Conservation (phyloP, 1,140 invertebrate genomes). For the Teleopsis dalmanni region DNA sequence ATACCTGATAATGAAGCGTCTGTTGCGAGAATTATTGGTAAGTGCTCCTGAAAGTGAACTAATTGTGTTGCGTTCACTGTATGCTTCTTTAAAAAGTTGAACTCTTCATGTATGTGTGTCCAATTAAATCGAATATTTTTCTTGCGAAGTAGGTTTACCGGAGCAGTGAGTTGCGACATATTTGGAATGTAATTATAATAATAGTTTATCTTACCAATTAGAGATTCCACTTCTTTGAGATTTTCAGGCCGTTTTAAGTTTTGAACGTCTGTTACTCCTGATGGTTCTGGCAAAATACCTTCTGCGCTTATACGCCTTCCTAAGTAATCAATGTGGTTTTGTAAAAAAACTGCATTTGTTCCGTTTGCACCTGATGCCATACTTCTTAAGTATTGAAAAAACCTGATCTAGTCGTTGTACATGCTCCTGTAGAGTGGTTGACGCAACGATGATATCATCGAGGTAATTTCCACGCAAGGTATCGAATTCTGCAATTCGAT, state of each 20-base stretch:
- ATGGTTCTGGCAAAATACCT: slow-evolving; percentile 16
- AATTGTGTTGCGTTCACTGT: slow-evolving; percentile 17
- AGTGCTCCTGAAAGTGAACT: slow-evolving; percentile 40
- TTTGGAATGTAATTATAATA: slow-evolving; percentile 23
- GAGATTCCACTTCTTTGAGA: slow-evolving; percentile 22
- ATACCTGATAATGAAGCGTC: no score
- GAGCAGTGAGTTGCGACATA: slow-evolving; percentile 15
- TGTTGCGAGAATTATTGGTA: no score
- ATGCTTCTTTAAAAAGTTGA: slow-evolving; percentile 1
- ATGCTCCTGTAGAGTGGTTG: slow-evolving; percentile 18
- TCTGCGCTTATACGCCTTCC: slow-evolving; percentile 23
- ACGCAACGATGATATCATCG: slow-evolving; percentile 37
- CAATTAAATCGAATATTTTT: slow-evolving; percentile 17
- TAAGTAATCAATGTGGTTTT: slow-evolving; percentile 22
- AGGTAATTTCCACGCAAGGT: slow-evolving; percentile 34
- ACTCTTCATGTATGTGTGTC: slow-evolving; percentile 12
- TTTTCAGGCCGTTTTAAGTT: slow-evolving; percentile 23
- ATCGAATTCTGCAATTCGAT: no score
- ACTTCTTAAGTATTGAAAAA: slow-evolving; percentile 15
- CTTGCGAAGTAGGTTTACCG: slow-evolving; percentile 12
- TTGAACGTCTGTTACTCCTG: slow-evolving; percentile 14
- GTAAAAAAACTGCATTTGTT: slow-evolving; percentile 18
- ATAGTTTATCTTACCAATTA: slow-evolving; percentile 26
- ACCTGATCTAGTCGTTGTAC: slow-evolving; percentile 24
- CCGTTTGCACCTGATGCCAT: slow-evolving; percentile 15